Conservation (phyloP, 2,113 vertebrate species). For the Neoarius graeffei region DNA sequence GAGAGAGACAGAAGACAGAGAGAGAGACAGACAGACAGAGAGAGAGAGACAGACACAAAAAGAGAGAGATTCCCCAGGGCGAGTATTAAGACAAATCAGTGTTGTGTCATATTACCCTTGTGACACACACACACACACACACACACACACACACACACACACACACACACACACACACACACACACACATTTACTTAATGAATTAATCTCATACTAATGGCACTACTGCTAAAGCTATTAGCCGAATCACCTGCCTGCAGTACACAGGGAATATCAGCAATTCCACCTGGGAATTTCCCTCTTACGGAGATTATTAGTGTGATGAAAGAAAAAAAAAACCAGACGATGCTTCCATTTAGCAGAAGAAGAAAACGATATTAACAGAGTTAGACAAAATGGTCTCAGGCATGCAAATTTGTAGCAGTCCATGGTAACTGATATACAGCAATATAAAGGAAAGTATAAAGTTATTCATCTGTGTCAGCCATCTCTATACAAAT, state of each 20-base stretch:
- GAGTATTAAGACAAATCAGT: slow-evolving; percentile 32
- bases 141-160: slow-evolving; percentile 7
- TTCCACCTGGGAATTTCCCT: slow-evolving; percentile 31
- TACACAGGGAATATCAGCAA: slow-evolving; percentile 22
- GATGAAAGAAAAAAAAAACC: slow-evolving; percentile 4
- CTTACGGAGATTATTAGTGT: slow-evolving; percentile 8
- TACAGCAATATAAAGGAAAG: neutral
- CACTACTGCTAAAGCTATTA: slow-evolving; percentile 49
- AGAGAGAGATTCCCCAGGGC: neutral
- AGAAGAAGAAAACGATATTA: neutral
- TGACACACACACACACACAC: neutral
- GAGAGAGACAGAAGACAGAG: no score
- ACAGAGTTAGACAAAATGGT: neutral
- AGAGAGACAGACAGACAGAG: no score
- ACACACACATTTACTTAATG: slow-evolving; percentile 42
- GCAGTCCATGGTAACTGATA: neutral
- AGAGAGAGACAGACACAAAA: neutral
- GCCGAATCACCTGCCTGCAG: slow-evolving; percentile 26
- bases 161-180: neutral
- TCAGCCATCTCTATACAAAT: neutral
- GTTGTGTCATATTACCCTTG: slow-evolving; percentile 33
- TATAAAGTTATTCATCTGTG: neutral
- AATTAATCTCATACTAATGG: slow-evolving; percentile 48
- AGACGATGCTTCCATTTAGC: neutral
- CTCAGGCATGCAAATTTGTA: neutral